phyloP scores from a whole-genome alignment of 2,888 invertebrate species.

The Amphiduros pacificus region DNA sequence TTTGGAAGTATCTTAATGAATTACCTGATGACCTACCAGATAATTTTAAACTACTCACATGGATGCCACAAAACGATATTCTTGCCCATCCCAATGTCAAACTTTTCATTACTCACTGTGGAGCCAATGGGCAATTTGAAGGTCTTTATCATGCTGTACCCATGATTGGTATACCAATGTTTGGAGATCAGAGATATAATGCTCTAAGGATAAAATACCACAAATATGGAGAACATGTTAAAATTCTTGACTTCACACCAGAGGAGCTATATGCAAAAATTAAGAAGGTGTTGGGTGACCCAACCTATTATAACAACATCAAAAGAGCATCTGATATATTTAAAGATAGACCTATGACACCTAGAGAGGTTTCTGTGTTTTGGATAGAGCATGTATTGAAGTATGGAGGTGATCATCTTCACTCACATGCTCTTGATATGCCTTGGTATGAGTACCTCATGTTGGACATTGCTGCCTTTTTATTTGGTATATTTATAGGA shows the following conservation, averaged over 20 bases:
- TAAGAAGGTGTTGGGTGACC: not conserved
- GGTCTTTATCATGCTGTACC: not conserved
- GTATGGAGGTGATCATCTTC: not conserved
- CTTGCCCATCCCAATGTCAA: not conserved
- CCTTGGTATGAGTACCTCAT: conserved; percentile 4
- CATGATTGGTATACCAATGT: not conserved
- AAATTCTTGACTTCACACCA: not conserved
- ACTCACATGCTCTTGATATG: conserved; percentile 1
- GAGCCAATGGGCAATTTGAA: not conserved
- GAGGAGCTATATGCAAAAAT: not conserved
- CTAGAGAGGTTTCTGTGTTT: not conserved
- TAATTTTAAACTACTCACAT: not conserved
- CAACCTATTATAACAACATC: not conserved
- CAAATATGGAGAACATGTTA: not conserved
- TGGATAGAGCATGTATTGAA: not conserved
- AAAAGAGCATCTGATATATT: not conserved
- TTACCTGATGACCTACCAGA: not conserved
- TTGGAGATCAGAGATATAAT: not conserved
- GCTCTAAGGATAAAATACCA: not conserved
- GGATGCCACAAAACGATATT: not conserved
- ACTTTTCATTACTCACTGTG: not conserved
- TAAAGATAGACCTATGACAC: not conserved
- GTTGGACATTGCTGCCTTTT: not conserved
- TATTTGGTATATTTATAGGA: too few species aligned
- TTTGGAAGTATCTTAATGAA: not conserved